Base-by-base conservation (phyloP, 2,113 vertebrate species). In the pig (Sus scrofa) region DNA sequence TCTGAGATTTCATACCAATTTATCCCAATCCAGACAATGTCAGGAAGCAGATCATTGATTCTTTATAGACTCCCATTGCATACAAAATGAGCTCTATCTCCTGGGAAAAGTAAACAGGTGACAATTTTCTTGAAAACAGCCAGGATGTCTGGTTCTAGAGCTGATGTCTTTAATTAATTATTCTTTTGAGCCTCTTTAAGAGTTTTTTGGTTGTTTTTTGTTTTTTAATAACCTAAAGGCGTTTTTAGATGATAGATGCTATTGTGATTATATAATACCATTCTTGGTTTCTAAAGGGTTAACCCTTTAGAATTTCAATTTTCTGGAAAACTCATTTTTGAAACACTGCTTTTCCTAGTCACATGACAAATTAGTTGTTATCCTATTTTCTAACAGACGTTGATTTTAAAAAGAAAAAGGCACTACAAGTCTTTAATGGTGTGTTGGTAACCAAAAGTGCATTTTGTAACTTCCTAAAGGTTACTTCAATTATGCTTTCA, bases 401-500 rank as follows among this genome's bases (percentile, higher is more conserved):
- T 96, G 32, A 87, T 65, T 11, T 74, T 8, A 27, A 77, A 70
- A 74, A 86, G 63, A 81, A 89, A 84, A 92, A 94, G 94, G 63
- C n/a, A 77, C 78, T 32, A 12, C 13, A 88, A 77, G 37, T 92
- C 65, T 91, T 96, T 50, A 89, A 50, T 30, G 22, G 37, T 34
- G 13, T 77, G 16, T 73, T 65, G 26, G 68, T 37, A 85, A 96
- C 68, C 86, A 78, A 92, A 97, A 71, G 75, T 86, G 54, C 20
- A 79, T 94, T 97, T 96, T 54, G 58, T 89, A 86, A 79, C 63
- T 89, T 92, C 32, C 63, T 93, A 78, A 94, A 92, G 39, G 39
- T 86, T 88, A 82, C 39, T 91, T 96, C 68, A 92, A 94, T 34
- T 89, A 89, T 86, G 87, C 92, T n/a, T 90, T 94, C 73, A 65